phyloP scores from a whole-genome alignment of 2,797 vertebrate genomes.

The Xenentodon cancila region DNA sequence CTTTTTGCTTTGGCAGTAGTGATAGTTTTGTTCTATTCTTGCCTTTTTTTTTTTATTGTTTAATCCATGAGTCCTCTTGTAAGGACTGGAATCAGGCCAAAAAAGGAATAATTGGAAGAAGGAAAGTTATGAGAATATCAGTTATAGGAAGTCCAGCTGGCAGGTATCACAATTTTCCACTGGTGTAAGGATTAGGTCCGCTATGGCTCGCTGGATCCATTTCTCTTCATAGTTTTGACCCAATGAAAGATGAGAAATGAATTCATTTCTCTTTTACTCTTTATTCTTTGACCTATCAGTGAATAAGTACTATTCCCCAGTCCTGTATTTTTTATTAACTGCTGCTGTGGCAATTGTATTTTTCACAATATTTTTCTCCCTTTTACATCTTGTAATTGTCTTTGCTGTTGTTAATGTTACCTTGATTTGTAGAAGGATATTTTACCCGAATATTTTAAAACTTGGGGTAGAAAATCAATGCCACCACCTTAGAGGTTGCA shows the following conservation, averaged over 20 bases:
- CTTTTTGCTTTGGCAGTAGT: conserved; percentile 5
- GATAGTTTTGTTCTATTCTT: neutral
- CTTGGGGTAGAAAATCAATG: too few relatives aligned
- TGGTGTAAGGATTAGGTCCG: conserved; percentile 18
- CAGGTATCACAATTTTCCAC: neutral
- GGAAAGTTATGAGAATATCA: conserved; percentile 35
- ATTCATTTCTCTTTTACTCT: neutral
- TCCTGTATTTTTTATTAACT: conserved; percentile 27
- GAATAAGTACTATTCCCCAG: conserved; percentile 13
- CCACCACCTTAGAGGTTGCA: too few relatives aligned
- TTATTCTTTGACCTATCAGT: conserved; percentile 3
- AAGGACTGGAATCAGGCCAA: conserved; percentile 21
- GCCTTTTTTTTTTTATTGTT: neutral
- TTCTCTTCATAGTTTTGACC: conserved; percentile 37
- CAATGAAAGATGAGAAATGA: conserved; percentile 13
- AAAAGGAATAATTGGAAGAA: conserved; percentile 27
- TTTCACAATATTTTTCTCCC: neutral
- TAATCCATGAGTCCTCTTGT: conserved; percentile 6
- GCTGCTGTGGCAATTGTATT: conserved; percentile 4
- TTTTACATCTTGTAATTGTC: too few relatives aligned
- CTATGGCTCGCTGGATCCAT: conserved; percentile 34
- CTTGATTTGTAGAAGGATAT: too few relatives aligned
- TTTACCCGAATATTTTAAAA: too few relatives aligned
- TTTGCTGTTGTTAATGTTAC: too few relatives aligned
- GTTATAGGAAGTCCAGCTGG: conserved; percentile 18